A percentile compares a stretch with the other conserved stretches of the same genome.
phyloP scores from a whole-genome alignment of 2,113 vertebrate species.

The Corythaeola cristata region DNA sequence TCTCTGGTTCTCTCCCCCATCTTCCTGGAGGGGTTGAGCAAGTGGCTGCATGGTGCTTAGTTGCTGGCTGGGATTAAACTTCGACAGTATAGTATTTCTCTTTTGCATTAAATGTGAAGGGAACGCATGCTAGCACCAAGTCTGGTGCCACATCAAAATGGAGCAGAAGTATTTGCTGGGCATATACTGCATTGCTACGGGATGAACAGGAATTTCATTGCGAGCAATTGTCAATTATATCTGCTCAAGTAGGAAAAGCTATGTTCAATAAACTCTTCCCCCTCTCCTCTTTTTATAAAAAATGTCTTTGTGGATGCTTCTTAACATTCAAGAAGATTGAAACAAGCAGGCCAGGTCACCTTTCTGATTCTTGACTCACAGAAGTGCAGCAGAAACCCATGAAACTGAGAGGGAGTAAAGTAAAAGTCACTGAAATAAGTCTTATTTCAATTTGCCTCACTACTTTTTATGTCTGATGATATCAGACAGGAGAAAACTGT shows the following conservation, averaged over 20 bases:
- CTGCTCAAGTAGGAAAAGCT: not conserved
- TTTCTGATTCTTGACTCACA: not conserved
- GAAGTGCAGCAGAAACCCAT: not conserved
- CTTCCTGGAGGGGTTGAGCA: no score
- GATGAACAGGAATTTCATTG: not conserved
- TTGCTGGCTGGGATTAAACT: no score
- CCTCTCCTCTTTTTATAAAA: not conserved
- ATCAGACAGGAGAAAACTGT: not conserved
- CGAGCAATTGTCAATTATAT: not conserved
- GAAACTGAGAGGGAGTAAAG: not conserved
- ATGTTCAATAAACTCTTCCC: not conserved
- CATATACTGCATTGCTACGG: not conserved
- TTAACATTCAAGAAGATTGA: not conserved
- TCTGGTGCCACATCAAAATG: not conserved
- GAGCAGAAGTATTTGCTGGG: not conserved
- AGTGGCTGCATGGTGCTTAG: no score
- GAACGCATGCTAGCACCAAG: fast-evolving
- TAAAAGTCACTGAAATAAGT: not conserved
- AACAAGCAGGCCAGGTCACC: not conserved
- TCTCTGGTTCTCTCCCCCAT: no score
- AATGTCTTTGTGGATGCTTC: not conserved
- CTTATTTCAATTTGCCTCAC: not conserved
- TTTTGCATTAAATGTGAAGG: not conserved
- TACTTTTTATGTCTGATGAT: not conserved
- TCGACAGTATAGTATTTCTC: not conserved